These are phyloP conservation scores for Eupeodes luniger DNA, from an alignment of 2,888 invertebrate genomes.

Conservation along the genomic window DNA sequence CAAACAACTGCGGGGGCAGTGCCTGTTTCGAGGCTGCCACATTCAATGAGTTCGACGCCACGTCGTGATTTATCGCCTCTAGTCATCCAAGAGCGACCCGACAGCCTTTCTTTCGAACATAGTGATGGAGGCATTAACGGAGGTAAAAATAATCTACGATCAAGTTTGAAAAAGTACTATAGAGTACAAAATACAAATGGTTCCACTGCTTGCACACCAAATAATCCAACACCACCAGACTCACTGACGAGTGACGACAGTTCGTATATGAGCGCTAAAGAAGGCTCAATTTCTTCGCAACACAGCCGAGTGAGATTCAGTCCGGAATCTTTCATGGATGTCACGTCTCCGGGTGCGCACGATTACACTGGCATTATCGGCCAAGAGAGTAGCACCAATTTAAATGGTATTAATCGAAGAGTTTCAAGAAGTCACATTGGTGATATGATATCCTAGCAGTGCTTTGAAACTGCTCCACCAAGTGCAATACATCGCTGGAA, in stretches of 20 bases:
- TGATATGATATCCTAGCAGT: slow-evolving; percentile 83
- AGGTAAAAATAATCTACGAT: slow-evolving; percentile 88
- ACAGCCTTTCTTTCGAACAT: slow-evolving; percentile 86
- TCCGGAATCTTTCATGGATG: slow-evolving; percentile 89
- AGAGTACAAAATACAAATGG: slow-evolving; percentile 85
- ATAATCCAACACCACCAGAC: slow-evolving; percentile 94
- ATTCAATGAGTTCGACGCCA: slow-evolving; percentile 74
- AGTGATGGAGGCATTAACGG: slow-evolving; percentile 67
- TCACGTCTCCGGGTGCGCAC: slow-evolving; percentile 78
- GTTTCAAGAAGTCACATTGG: slow-evolving; percentile 80
- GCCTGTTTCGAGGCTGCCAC: slow-evolving; percentile 69
- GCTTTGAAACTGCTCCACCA: slow-evolving; percentile 78
- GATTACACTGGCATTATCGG: slow-evolving; percentile 62
- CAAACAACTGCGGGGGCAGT: slow-evolving; percentile 63
- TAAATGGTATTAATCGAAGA: slow-evolving; percentile 78
- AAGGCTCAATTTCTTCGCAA: slow-evolving; percentile 88
- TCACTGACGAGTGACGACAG: slow-evolving; percentile 94
- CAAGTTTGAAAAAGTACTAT: slow-evolving; percentile 91
- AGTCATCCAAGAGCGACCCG: slow-evolving; percentile 81
- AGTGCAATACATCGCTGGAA: slow-evolving; percentile 81
- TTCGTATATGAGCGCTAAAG: slow-evolving; percentile 94
- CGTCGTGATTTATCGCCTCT: slow-evolving; percentile 75
- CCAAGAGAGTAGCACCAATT: slow-evolving; percentile 61
- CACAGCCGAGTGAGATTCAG: slow-evolving; percentile 91
- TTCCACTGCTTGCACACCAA: slow-evolving; percentile 88